Conservation (phyloP, 1,140 invertebrate genomes). For the Steinernema feltiae region DNA sequence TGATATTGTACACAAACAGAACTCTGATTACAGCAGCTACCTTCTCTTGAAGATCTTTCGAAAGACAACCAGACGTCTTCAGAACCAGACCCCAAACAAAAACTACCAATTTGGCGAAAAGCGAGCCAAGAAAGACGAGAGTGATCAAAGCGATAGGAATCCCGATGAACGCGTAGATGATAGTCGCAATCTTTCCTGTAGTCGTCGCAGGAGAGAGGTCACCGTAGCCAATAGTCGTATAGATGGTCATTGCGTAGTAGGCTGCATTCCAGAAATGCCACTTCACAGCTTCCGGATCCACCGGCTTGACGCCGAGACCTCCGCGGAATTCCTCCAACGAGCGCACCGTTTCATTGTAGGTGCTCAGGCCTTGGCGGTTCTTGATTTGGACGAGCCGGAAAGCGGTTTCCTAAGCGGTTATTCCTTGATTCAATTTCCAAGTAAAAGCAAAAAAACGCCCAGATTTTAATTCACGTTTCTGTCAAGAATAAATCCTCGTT, state of each 20-base stretch:
- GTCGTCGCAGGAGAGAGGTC: slow-evolving; percentile 43
- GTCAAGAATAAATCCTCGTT: too few species aligned
- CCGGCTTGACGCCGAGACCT: background rate
- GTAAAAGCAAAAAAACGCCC: too few species aligned
- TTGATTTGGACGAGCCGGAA: background rate
- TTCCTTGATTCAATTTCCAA: too few species aligned
- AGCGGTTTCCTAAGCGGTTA: background rate
- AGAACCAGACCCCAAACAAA: slow-evolving; percentile 39
- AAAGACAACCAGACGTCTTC: slow-evolving; percentile 38
- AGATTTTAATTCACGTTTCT: too few species aligned
- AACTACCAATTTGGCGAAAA: slow-evolving; percentile 22
- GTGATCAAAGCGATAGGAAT: slow-evolving; percentile 89
- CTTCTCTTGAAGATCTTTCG: slow-evolving; percentile 44
- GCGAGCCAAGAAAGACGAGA: slow-evolving; percentile 83
- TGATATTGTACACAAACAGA: slow-evolving; percentile 12
- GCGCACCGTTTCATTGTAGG: background rate
- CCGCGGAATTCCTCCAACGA: background rate
- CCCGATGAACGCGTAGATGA: slow-evolving; percentile 87
- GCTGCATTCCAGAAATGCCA: background rate
- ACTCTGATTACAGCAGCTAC: slow-evolving; percentile 20
- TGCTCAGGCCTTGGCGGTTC: background rate
- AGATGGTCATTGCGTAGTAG: slow-evolving; percentile 10
- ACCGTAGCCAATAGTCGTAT: slow-evolving; percentile 36
- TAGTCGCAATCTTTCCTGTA: slow-evolving; percentile 85
- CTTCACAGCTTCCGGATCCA: background rate